Evolutionary conservation across 2,888 invertebrate genomes (phyloP).

Genomic region (Lacanobia wlatinum): DNA sequence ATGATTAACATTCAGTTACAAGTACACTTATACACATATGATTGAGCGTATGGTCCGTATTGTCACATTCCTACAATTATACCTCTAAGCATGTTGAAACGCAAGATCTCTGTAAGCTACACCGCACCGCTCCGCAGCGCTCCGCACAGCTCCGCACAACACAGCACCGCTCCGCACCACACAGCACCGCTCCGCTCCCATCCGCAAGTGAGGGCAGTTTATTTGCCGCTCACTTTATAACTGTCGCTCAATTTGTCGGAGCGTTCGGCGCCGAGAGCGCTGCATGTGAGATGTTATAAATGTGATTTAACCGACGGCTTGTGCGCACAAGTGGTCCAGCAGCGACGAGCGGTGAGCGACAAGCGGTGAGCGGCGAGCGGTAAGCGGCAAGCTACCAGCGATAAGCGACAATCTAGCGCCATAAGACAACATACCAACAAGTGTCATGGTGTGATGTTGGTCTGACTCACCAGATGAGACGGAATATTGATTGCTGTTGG

Average conservation of each 20-base stretch:
- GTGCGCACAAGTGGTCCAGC: not conserved
- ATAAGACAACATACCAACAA: not conserved
- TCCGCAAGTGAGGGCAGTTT: slow-evolving; percentile 21
- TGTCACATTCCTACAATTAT: not conserved
- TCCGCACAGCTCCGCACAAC: not conserved
- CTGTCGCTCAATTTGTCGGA: slow-evolving; percentile 49
- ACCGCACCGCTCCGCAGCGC: not conserved
- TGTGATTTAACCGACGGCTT: slow-evolving; percentile 1
- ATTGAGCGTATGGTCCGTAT: too few relatives aligned
- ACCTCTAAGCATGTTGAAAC: not conserved
- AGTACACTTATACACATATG: too few relatives aligned
- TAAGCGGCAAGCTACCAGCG: not conserved
- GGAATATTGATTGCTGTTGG: slow-evolving; percentile 1
- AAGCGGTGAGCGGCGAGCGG: not conserved
- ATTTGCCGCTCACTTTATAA: slow-evolving; percentile 51
- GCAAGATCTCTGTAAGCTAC: not conserved
- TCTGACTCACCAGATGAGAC: not conserved
- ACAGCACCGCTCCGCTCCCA: not conserved
- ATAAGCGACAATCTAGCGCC: too few relatives aligned
- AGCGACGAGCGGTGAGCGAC: not conserved
- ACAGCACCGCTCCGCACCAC: not conserved
- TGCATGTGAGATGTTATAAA: slow-evolving; percentile 47
- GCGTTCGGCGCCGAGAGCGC: slow-evolving; percentile 28
- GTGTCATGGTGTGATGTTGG: not conserved
- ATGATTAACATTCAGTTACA: too few relatives aligned